Evolutionary conservation across 2,888 invertebrate genomes (phyloP).

Genomic region (Agrilus mali): DNA sequence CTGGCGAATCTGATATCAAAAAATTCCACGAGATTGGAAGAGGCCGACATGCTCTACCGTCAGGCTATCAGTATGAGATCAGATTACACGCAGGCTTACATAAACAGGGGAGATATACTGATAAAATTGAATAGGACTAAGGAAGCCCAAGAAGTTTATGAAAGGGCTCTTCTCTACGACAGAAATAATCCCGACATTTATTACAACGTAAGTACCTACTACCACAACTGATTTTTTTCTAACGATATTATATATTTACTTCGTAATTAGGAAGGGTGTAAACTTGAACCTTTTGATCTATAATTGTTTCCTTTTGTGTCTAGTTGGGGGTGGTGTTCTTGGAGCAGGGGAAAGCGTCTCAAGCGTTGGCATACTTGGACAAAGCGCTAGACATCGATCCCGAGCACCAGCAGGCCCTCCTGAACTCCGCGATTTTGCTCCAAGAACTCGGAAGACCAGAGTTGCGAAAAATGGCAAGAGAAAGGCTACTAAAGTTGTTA

Average conservation of each 20-base stretch:
- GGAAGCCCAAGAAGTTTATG: constrained; percentile 91
- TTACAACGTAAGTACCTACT: constrained; percentile 64
- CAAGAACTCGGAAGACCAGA: constrained; percentile 80
- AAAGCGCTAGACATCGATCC: constrained; percentile 87
- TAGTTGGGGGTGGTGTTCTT: constrained; percentile 88
- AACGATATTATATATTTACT: no score
- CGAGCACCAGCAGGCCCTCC: constrained; percentile 85
- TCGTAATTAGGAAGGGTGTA: no score
- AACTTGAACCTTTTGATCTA: neutral
- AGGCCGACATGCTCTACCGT: constrained; percentile 86
- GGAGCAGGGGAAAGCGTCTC: constrained; percentile 82
- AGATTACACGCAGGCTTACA: constrained; percentile 92
- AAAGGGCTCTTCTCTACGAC: constrained; percentile 83
- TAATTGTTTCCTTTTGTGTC: constrained; percentile 19
- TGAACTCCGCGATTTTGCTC: constrained; percentile 89
- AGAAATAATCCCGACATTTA: constrained; percentile 90
- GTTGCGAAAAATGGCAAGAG: constrained; percentile 64
- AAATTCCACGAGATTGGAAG: constrained; percentile 81
- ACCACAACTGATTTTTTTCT: no score
- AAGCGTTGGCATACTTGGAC: constrained; percentile 84
- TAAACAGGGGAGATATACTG: constrained; percentile 91
- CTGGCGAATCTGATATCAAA: constrained; percentile 89
- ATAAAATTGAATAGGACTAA: constrained; percentile 88
- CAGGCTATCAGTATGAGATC: constrained; percentile 96
- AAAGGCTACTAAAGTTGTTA: constrained; percentile 69